Evolutionary conservation across 2,888 invertebrate species (phyloP).

Genomic region (Clostera curtula): DNA sequence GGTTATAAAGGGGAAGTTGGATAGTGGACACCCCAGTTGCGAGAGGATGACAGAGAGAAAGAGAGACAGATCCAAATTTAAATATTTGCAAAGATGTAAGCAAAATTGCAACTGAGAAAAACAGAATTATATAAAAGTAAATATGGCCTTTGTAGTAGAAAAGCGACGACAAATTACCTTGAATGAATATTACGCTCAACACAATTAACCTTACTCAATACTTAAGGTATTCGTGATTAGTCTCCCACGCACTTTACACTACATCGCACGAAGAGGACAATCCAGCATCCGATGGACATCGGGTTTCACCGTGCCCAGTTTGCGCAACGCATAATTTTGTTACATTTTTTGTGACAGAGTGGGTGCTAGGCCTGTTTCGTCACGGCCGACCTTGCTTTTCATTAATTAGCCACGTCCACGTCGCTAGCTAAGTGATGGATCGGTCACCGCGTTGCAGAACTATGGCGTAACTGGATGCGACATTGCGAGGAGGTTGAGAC

Average conservation of each 20-base stretch:
- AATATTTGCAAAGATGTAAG: too few species aligned
- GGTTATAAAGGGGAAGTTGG: too few species aligned
- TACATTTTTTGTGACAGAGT: constrained; percentile 41
- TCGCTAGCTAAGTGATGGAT: constrained; percentile 65
- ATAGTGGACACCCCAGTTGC: too few species aligned
- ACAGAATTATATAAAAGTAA: too few species aligned
- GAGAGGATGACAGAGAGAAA: too few species aligned
- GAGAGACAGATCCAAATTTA: too few species aligned
- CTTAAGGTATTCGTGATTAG: background rate
- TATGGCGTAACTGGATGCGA: constrained; percentile 24
- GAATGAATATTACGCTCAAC: too few species aligned
- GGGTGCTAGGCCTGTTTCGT: constrained; percentile 57
- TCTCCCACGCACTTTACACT: background rate
- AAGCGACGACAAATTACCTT: too few species aligned
- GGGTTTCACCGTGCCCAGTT: constrained; percentile 20
- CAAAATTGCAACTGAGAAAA: too few species aligned
- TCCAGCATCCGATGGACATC: constrained; percentile 12
- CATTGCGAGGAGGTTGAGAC: constrained; percentile 2
- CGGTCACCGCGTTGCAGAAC: constrained; percentile 50
- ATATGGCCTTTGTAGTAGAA: too few species aligned
- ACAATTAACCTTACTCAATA: too few species aligned
- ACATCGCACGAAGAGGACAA: constrained; percentile 6
- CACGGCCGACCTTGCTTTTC: constrained; percentile 61
- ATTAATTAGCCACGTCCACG: constrained; percentile 66
- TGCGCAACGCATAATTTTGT: constrained; percentile 30